These are phyloP conservation scores for Montipora foliosa DNA, from an alignment of 64 coral and sea anemone genomes.

Conservation along the genomic window DNA sequence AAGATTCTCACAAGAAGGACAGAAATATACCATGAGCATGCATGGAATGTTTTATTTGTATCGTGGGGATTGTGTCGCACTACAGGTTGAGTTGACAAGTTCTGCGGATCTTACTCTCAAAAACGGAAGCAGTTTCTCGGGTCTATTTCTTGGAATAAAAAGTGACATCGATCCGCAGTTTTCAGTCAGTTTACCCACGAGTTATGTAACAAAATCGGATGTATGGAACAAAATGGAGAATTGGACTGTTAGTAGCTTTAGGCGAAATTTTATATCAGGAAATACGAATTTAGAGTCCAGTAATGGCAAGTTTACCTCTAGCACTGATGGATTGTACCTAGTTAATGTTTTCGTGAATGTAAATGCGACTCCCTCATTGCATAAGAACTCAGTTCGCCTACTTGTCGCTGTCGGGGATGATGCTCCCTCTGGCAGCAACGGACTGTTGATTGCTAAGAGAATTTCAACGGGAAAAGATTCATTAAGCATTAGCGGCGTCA, in stretches of 20 bases:
- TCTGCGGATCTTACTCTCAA: not conserved
- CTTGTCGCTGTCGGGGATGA: not conserved
- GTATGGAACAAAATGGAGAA: conserved; percentile 20
- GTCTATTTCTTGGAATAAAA: conserved; percentile 1
- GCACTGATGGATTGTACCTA: not conserved
- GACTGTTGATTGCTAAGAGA: not conserved
- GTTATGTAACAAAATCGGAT: not conserved
- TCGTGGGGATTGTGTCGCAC: conserved; percentile 28
- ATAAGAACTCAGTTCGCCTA: not conserved
- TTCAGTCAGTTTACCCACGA: not conserved
- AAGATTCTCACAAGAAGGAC: not conserved
- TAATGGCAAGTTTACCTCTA: not conserved
- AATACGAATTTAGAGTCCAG: not conserved
- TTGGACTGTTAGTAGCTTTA: not conserved
- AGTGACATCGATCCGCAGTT: not conserved
- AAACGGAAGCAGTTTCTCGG: conserved; percentile 28
- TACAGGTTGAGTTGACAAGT: not conserved
- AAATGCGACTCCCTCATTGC: not conserved
- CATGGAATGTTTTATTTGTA: conserved; percentile 26
- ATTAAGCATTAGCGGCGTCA: not conserved
- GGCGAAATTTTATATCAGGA: not conserved
- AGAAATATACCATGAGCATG: not conserved
- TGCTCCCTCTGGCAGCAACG: not conserved
- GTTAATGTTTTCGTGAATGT: not conserved
- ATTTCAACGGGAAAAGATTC: not conserved